Conservation (phyloP, 2,888 invertebrate genomes). For the Hemithea aestivaria region DNA sequence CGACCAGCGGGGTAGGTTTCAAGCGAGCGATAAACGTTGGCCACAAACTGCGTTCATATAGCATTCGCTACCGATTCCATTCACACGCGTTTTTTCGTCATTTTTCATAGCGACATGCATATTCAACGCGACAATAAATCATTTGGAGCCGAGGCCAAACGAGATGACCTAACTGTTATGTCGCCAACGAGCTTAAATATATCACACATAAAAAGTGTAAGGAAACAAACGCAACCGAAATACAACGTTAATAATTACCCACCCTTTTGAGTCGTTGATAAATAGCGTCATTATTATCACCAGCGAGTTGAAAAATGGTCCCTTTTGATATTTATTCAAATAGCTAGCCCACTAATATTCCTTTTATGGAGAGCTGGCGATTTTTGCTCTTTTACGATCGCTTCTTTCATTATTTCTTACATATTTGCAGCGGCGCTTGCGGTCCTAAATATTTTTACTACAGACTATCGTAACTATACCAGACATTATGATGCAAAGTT, state of each 20-base stretch:
- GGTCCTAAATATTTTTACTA: slow-evolving; percentile 3
- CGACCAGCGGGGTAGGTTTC: slow-evolving; percentile 14
- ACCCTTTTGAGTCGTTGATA: slow-evolving; percentile 72
- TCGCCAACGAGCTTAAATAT: slow-evolving; percentile 54
- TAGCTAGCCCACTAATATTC: slow-evolving; percentile 55
- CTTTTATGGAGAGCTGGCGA: slow-evolving; percentile 47
- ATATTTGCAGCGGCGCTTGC: slow-evolving; percentile 8
- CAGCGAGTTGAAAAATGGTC: slow-evolving; percentile 67
- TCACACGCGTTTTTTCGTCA: slow-evolving; percentile 59
- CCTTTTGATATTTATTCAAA: slow-evolving; percentile 71
- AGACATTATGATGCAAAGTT: too few species aligned
- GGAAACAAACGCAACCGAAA: slow-evolving; percentile 70
- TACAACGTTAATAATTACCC: slow-evolving; percentile 74
- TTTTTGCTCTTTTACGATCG: slow-evolving; percentile 40
- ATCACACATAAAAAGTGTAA: slow-evolving; percentile 57
- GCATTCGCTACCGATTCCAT: slow-evolving; percentile 32
- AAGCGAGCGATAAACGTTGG: slow-evolving; percentile 5
- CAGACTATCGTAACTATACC: too few species aligned
- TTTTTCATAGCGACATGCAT: slow-evolving; percentile 78
- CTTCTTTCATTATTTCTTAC: slow-evolving; percentile 26
- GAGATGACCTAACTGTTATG: slow-evolving; percentile 66
- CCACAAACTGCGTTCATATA: slow-evolving; percentile 5
- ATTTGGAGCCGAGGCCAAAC: slow-evolving; percentile 60
- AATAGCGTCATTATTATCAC: slow-evolving; percentile 76
- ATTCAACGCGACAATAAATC: slow-evolving; percentile 76